Conservation (phyloP, 1,140 invertebrate genomes). For the Drosophila malerkotliana region DNA sequence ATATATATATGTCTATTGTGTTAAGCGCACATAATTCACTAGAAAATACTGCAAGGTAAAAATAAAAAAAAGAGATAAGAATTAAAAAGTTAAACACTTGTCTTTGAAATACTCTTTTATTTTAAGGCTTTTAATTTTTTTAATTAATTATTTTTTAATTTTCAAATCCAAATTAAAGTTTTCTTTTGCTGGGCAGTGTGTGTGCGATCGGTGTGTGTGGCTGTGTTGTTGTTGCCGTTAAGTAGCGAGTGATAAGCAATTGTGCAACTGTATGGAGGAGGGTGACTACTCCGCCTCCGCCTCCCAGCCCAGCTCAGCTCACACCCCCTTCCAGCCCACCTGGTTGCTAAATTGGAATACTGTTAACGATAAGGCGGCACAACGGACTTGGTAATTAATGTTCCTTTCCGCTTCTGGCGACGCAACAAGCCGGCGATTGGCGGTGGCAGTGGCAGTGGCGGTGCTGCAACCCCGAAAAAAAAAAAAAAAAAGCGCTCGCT, state of each 20-base stretch:
- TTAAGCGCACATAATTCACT: conserved; percentile 44
- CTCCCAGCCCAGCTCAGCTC: not conserved
- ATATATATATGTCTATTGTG: conserved; percentile 21
- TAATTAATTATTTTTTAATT: not conserved
- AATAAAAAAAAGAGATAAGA: conserved; percentile 2
- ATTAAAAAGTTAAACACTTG: conserved; percentile 6
- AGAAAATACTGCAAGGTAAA: conserved; percentile 24
- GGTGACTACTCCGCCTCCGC: not conserved
- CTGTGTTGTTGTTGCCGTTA: conserved; percentile 38
- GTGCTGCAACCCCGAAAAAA: conserved; percentile 32
- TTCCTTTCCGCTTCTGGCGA: conserved; percentile 18
- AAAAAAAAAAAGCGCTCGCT: conserved; percentile 23
- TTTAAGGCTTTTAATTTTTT: not conserved
- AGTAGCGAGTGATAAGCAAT: conserved; percentile 57
- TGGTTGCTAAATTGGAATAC: conserved; percentile 54
- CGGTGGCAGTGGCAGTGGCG: not conserved
- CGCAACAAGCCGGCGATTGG: conserved; percentile 48
- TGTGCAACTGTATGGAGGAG: conserved; percentile 41
- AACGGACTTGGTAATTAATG: conserved; percentile 38
- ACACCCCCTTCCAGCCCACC: not conserved
- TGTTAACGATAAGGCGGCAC: conserved; percentile 46
- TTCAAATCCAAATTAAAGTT: not conserved
- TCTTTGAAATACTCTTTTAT: not conserved
- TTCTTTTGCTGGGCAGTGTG: conserved; percentile 34
- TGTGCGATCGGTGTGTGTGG: conserved; percentile 15